Conservation (phyloP, 2,888 invertebrate genomes). For the Euspilapteryx auroguttella region DNA sequence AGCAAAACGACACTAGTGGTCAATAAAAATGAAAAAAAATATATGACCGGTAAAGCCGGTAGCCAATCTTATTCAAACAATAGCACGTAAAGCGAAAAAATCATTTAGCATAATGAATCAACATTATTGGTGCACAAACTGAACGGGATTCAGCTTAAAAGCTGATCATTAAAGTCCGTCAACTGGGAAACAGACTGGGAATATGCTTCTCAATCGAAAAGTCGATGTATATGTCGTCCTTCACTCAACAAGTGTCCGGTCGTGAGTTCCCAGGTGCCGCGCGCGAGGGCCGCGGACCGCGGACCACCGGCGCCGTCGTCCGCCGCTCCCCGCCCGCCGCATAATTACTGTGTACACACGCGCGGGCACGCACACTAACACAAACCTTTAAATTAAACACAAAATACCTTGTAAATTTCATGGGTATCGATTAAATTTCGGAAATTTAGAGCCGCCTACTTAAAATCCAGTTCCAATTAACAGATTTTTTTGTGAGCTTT, state of each 20-base stretch:
- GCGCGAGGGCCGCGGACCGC: constrained; percentile 17
- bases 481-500: constrained; percentile 5
- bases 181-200: no score
- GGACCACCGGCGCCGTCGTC: constrained; percentile 54
- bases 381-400: constrained; percentile 49
- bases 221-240: constrained; percentile 2
- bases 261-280: constrained; percentile 31
- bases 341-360: constrained; percentile 53
- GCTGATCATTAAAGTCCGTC: no score
- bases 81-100: no score
- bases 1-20: no score
- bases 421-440: constrained; percentile 44
- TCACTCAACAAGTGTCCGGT: constrained; percentile 5
- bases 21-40: no score
- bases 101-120: no score
- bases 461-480: constrained; percentile 12
- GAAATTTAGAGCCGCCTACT: constrained; percentile 17
- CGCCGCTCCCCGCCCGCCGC: constrained; percentile 39
- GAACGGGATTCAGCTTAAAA: no score
- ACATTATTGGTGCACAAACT: no score
- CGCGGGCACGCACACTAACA: constrained; percentile 25
- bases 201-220: no score
- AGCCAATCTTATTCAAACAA: no score
- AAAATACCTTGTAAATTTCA: constrained; percentile 54
- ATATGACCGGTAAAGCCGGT: no score